phyloP scores from a whole-genome alignment of 2,797 vertebrate species.

The Pempheris klunzingeri region DNA sequence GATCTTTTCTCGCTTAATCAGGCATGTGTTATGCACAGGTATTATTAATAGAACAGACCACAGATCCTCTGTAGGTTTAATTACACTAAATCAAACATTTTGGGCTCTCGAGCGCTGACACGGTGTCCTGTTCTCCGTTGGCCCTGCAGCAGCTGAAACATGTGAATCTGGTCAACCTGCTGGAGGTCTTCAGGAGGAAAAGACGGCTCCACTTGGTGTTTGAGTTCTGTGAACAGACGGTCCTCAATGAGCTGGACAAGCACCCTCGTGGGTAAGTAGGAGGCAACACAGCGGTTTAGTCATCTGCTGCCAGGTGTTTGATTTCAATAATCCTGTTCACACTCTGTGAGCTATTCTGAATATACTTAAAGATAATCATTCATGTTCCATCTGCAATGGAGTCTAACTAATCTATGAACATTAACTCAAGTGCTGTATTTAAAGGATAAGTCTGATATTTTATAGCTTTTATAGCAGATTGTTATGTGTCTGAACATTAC shows the following conservation, averaged over 20 bases:
- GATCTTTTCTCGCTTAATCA: not conserved
- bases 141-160: conserved; percentile 90
- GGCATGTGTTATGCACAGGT: not conserved
- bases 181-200: conserved; percentile 92
- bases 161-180: conserved; percentile 91
- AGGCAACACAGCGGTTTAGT: not conserved
- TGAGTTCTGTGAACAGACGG: conserved; percentile 93
- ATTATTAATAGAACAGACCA: not conserved
- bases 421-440: not conserved
- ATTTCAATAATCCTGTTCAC: not conserved
- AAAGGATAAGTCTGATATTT: no score
- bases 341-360: not conserved
- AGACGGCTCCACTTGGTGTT: conserved; percentile 91
- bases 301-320: not conserved
- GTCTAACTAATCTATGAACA: not conserved
- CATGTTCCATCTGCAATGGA: not conserved
- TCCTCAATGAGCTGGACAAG: conserved; percentile 91
- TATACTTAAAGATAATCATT: not conserved
- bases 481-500: no score
- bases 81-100: not conserved
- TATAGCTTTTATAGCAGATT: no score
- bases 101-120: not conserved
- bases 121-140: conserved; percentile 15
- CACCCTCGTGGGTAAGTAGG: conserved; percentile 88
- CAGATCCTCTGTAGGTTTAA: not conserved